Percentiles rank a stretch among this genome's conserved stretches.
Conservation (phyloP, 2,113 vertebrate species). For the Struthidea cinerea region DNA sequence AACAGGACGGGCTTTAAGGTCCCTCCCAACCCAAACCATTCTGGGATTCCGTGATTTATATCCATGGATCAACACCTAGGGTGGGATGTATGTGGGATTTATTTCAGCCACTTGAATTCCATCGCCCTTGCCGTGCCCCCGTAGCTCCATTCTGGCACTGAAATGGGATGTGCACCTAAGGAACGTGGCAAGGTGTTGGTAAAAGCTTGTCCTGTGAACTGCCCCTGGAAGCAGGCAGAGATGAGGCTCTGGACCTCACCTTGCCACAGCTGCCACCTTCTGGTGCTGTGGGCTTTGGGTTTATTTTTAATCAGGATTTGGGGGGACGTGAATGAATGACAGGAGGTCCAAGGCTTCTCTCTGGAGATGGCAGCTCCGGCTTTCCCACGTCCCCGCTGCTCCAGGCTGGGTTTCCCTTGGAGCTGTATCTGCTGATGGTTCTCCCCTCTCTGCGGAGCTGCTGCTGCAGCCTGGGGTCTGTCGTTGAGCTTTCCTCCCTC, state of each 20-base stretch:
- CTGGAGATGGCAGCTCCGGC: not conserved
- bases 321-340: not conserved
- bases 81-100: not conserved
- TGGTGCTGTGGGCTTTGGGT: not conserved
- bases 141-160: not conserved
- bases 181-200: not conserved
- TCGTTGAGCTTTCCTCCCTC: not conserved
- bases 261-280: not conserved
- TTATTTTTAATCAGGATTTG: not conserved
- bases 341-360: not conserved
- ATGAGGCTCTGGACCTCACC: not conserved
- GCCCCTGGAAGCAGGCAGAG: not conserved
- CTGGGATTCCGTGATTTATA: not conserved
- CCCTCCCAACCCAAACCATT: not conserved
- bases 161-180: not conserved
- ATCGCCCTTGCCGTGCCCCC: not conserved
- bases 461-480: not conserved
- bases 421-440: not conserved
- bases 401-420: not conserved
- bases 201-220: not conserved
- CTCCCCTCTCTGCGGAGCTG: not conserved
- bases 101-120: not conserved
- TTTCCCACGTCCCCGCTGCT: not conserved
- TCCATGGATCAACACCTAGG: not conserved
- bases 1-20: rapidly evolving